A percentile compares a stretch with the other conserved stretches of the same genome.
Evolutionary conservation across 2,888 invertebrate species (phyloP).

Genomic region (Drosophila pseudotalamancana): DNA sequence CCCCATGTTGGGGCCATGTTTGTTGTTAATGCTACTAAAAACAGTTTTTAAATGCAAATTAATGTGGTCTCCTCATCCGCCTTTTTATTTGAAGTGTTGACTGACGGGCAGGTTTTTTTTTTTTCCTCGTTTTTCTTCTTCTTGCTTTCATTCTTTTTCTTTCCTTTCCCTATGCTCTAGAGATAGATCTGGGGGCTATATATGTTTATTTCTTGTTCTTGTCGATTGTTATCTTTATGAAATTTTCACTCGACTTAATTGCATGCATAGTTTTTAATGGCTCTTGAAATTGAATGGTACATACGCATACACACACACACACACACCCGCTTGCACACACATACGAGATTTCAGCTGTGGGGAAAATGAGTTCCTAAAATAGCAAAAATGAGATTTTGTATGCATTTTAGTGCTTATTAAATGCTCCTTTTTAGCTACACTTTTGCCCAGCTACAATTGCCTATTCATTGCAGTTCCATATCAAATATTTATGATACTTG

Average conservation of each 20-base stretch:
- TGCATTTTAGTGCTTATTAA: conserved; percentile 71
- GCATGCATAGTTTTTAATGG: conserved; percentile 77
- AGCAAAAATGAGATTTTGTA: conserved; percentile 44
- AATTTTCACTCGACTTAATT: conserved; percentile 80
- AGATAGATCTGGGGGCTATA: conserved; percentile 5
- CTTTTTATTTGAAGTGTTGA: conserved; percentile 77
- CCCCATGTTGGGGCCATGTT: conserved; percentile 49
- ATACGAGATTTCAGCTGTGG: conserved; percentile 24
- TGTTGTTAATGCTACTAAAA: conserved; percentile 75
- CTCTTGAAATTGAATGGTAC: conserved; percentile 73
- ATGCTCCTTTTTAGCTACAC: conserved; percentile 33
- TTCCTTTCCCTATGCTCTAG: not conserved
- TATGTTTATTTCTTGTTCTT: conserved; percentile 73
- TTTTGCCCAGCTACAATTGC: conserved; percentile 19
- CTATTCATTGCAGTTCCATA: conserved; percentile 45
- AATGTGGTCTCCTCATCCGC: conserved; percentile 66
- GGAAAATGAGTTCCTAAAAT: conserved; percentile 41
- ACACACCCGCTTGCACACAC: too few species aligned
- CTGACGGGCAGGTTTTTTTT: conserved; percentile 58
- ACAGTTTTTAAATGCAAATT: conserved; percentile 79
- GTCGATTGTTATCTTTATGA: conserved; percentile 79
- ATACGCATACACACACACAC: not conserved
- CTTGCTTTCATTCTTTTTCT: conserved; percentile 14
- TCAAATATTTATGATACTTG: conserved; percentile 49
- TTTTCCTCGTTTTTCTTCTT: not conserved